Conservation (phyloP, 2,797 vertebrate species). For the Nasua narica region DNA sequence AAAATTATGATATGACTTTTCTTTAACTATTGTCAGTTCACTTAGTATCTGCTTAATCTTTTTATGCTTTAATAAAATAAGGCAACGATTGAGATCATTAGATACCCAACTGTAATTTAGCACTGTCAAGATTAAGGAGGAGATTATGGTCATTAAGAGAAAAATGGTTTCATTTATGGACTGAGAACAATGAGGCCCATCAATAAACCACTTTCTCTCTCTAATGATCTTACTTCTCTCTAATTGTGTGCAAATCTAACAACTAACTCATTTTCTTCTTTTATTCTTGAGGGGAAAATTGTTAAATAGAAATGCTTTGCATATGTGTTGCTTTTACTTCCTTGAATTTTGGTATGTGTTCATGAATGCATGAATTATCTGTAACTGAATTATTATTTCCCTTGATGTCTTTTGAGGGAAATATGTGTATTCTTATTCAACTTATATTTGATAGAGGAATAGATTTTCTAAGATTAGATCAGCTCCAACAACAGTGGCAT, state of each 20-base stretch:
- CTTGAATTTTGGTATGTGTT: conserved; percentile 23
- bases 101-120: conserved; percentile 68
- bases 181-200: conserved; percentile 69
- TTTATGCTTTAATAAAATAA: conserved; percentile 60
- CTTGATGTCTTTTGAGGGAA: not conserved
- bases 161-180: conserved; percentile 74
- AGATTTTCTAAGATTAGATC: not conserved
- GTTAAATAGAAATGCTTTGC: not conserved
- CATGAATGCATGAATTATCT: not conserved
- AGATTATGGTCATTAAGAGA: conserved; percentile 66
- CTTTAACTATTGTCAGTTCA: conserved; percentile 39
- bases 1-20: conserved; percentile 49
- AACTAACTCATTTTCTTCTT: conserved; percentile 52
- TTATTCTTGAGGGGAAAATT: conserved; percentile 21
- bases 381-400: not conserved
- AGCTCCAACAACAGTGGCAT: not conserved
- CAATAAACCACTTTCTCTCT: conserved; percentile 68
- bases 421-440: not conserved
- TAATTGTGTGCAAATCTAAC: conserved; percentile 49
- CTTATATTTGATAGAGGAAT: not conserved
- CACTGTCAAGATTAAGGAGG: conserved; percentile 68
- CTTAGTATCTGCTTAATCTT: conserved; percentile 52
- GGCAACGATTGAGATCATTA: conserved; percentile 65
- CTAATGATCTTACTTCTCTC: conserved; percentile 59
- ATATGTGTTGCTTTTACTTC: not conserved